Base-by-base conservation (phyloP, 2,797 vertebrate genomes). In the Telmatherina bonti region DNA sequence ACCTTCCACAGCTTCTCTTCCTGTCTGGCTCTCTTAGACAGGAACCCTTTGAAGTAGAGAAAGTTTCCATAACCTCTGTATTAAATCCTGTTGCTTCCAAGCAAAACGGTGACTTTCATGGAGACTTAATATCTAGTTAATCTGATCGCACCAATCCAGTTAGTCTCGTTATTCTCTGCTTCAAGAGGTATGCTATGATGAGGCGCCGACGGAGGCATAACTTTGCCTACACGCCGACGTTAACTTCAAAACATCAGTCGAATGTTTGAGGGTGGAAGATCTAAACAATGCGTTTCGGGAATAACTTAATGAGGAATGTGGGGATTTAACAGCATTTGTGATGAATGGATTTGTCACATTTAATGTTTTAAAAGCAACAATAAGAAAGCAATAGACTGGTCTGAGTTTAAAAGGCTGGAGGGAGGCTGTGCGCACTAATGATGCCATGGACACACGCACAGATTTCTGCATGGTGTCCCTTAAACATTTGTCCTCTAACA, bases 81-180 rank as follows among this genome's bases (percentile, higher is more conserved):
- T 86, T 84, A 80, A 75, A 18, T 70, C 31, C 61, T 47, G 57
- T 57, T 38, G 63, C 57, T 26, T 58, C 66, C 53, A 62, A 58
- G 69, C 62, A 73, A 72, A 82, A 69, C 77, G 66, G 60, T 35
- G 81, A 68, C 78, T 85, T 81, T 84, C 86, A 84, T 80, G 60
- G 75, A 75, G 79, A 71, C 61, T 82, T 86, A 72, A 38, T 85
- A 79, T 0, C 82, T 84, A 2, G 82, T 89, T 89, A 82, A 87
- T 72, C 85, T 74, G 0, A 85, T 93, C 78, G 62, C 92, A 92
- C 81, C 82, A 84, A 85, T 90, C 84, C 74, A 51, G 88, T 90
- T 85, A 85, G 74, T 70, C 85, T 78, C 58, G 80, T 89, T 88
- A 78, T 79, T 78, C 60, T 83, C 61, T 76, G 62, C 78, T 86